Evolutionary conservation across 30 jellyfish, hydroid and myxozoan species (phyloP).

Genomic region (Calvadosia cruxmelitensis): DNA sequence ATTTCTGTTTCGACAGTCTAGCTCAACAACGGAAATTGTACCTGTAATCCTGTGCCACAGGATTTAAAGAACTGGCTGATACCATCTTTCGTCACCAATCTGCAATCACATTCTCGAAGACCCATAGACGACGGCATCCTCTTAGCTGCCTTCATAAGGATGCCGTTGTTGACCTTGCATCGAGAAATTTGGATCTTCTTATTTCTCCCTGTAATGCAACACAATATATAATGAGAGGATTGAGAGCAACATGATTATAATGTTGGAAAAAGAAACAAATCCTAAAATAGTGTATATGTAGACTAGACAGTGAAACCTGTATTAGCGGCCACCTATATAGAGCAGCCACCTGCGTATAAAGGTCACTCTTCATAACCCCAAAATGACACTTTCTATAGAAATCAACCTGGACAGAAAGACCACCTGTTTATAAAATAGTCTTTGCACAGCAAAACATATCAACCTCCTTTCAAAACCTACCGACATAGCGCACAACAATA

Average conservation of each 20-base stretch:
- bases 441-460: no score
- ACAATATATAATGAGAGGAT: no score
- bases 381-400: no score
- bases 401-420: no score
- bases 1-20: neutral
- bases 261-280: no score
- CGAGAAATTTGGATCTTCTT: neutral
- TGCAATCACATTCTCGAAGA: conserved; percentile 59
- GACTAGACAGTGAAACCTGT: neutral
- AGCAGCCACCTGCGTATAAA: no score
- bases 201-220: neutral
- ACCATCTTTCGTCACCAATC: conserved; percentile 48
- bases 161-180: conserved; percentile 32
- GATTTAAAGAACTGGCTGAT: conserved; percentile 41
- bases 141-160: conserved; percentile 29
- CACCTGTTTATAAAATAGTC: no score
- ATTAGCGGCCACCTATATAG: no score
- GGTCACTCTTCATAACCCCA: no score
- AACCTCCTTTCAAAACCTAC: no score
- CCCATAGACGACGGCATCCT: conserved; percentile 47
- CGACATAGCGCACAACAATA: no score
- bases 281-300: neutral
- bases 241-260: no score
- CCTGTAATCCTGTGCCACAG: conserved; percentile 53
- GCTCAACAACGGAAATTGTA: neutral